phyloP scores from a whole-genome alignment of 2,113 vertebrate species.

The Myrmecobius fasciatus region DNA sequence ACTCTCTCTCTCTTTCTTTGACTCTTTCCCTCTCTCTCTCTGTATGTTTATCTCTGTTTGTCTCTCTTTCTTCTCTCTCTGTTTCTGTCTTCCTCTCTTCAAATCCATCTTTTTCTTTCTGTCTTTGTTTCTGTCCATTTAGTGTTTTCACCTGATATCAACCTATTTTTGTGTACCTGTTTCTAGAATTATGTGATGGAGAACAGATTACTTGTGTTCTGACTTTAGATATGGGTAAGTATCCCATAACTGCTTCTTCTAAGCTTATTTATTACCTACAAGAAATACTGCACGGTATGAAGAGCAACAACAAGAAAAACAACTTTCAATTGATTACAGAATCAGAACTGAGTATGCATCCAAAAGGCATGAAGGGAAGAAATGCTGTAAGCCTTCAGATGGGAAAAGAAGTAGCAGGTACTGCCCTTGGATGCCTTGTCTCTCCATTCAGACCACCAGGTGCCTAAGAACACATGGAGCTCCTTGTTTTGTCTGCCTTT shows the following conservation, averaged over 20 bases:
- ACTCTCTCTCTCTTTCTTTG: neutral
- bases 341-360: neutral
- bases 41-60: fast-evolving
- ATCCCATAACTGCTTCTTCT: neutral
- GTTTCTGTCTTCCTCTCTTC: neutral
- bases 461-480: neutral
- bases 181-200: neutral
- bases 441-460: neutral
- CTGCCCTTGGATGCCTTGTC: neutral
- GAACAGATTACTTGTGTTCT: neutral
- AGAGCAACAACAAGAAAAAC: neutral
- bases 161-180: neutral
- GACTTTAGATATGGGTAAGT: neutral
- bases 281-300: neutral
- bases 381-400: neutral
- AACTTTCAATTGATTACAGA: neutral
- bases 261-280: neutral
- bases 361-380: neutral
- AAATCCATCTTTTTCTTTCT: no score
- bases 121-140: neutral
- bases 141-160: neutral
- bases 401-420: neutral
- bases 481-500: neutral
- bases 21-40: neutral
- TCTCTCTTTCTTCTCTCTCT: neutral